phyloP scores from a whole-genome alignment of 2,888 invertebrate genomes.

The Ectemnius lituratus region DNA sequence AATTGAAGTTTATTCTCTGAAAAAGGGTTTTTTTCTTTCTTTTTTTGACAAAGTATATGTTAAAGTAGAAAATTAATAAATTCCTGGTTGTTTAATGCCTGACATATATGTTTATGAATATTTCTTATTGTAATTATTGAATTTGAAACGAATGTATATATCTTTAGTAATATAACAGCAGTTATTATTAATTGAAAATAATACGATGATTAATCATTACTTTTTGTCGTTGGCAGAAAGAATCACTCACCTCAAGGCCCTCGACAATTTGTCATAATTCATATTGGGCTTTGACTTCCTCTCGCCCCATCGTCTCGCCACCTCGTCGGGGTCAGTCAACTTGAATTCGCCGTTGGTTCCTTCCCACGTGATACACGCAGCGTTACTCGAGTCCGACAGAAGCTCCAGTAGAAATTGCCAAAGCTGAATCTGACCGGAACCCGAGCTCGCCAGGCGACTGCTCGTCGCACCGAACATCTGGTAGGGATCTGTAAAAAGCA shows the following conservation, averaged over 20 bases:
- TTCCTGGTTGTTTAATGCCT: too few relatives aligned
- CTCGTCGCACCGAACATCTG: constrained; percentile 98
- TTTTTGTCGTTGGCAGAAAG: too few relatives aligned
- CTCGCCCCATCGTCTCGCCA: constrained; percentile 99
- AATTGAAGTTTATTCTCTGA: too few relatives aligned
- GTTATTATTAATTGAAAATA: too few relatives aligned
- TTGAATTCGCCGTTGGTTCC: constrained; percentile 99
- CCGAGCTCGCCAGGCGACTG: constrained; percentile 96
- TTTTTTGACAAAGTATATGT: neutral
- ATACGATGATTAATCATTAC: too few relatives aligned
- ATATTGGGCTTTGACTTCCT: constrained; percentile 99
- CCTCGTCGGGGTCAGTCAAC: constrained; percentile 98
- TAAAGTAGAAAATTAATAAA: too few relatives aligned
- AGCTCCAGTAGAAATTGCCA: constrained; percentile 99
- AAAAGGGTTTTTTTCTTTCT: too few relatives aligned
- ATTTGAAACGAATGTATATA: too few relatives aligned
- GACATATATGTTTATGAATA: too few relatives aligned
- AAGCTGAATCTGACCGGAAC: constrained; percentile 98
- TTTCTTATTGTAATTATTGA: too few relatives aligned
- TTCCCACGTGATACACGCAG: constrained; percentile 99
- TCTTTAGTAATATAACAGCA: too few relatives aligned
- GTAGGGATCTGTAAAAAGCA: constrained; percentile 94
- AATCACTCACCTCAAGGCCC: constrained; percentile 90
- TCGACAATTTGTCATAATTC: constrained; percentile 99
- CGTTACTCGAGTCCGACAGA: constrained; percentile 96